Percentiles rank a stretch among this genome's conserved stretches.
Evolutionary conservation across 2,888 invertebrate genomes (phyloP).

Genomic region (Diplolepis rosae): DNA sequence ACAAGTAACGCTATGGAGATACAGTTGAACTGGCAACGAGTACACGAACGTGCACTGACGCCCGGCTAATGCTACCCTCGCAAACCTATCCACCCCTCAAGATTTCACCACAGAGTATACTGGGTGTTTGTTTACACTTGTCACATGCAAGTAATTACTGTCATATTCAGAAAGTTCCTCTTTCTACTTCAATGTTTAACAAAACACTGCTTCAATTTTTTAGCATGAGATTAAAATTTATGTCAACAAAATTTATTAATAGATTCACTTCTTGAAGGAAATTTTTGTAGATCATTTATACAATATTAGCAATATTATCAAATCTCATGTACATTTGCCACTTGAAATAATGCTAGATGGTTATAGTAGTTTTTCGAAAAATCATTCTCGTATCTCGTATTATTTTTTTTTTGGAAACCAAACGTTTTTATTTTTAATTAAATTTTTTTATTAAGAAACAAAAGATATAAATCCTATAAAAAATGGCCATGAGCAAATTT

Average conservation of each 20-base stretch:
- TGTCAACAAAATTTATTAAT: not conserved
- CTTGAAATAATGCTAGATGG: too few relatives aligned
- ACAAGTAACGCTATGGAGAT: slow-evolving; percentile 69
- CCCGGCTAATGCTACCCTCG: slow-evolving; percentile 49
- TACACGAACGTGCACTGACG: slow-evolving; percentile 56
- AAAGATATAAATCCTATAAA: too few relatives aligned
- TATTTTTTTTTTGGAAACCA: too few relatives aligned
- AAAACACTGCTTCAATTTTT: not conserved
- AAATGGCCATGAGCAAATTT: too few relatives aligned
- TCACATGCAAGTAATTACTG: slow-evolving; percentile 29
- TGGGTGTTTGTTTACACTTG: slow-evolving; percentile 30
- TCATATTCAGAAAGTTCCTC: slow-evolving; percentile 4
- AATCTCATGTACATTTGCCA: too few relatives aligned
- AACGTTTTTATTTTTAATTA: too few relatives aligned
- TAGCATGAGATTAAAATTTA: not conserved
- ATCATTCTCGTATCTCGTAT: too few relatives aligned
- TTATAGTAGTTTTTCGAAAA: too few relatives aligned
- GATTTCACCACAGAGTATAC: slow-evolving; percentile 19
- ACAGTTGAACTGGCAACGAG: slow-evolving; percentile 68
- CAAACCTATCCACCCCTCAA: slow-evolving; percentile 41
- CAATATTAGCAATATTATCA: too few relatives aligned
- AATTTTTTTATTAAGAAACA: too few relatives aligned
- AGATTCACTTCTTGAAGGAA: too few relatives aligned
- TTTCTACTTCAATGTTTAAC: not conserved
- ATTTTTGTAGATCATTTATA: too few relatives aligned